Evolutionary conservation across 2,797 vertebrate genomes (phyloP), one percentile per base, ranked within the genome.

Genomic region (Lepilemur ruficaudatus): DNA sequence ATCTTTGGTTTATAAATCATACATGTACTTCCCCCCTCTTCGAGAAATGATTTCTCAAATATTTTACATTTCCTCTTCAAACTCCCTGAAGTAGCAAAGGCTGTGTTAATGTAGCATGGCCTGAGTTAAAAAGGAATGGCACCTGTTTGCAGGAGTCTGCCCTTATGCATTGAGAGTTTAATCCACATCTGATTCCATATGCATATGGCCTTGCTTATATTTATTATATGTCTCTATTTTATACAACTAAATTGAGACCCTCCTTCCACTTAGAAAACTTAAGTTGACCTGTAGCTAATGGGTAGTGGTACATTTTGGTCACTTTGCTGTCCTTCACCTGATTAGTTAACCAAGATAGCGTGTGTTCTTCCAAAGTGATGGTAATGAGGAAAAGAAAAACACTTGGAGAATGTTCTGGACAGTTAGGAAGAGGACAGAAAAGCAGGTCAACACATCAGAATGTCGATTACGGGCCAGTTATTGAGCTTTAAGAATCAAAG

Each of bases 51-150:
- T 57, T 84, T 78, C 78, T 61, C 43, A 72, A 7, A 18, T 79
- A 30, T 13, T 89, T 86, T 41, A 8, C 17, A 55, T 52, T 83
- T 94, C 78, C 65, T 78, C 25, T 83, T 92, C 43, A 69, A 18
- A 48, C 63, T 69, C 35, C 79, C 57, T 18, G 10, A 50, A 79
- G 75, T n/a, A 50, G 43, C 5, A 6, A 4, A 38, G 55, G 30
- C 25, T 2, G 4, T 48, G 15, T 38, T 23, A 9, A 12, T 15
- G 15, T 12, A 23, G 35, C n/a, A 4, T 28, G 6, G 14, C 0
- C 4, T 20, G 4, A 13, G 4, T 65, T n/a, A 7, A 28, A 65
- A 38, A 41, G 38, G 11, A 9, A 1, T 4, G 46, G 2, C 17
- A 32, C 22, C 46, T 20, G 43, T 46, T 87, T 55, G 63, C 32